Percentiles rank a stretch among this genome's conserved stretches.
These are phyloP conservation scores for Leucophenga varia DNA, from an alignment of 1,140 invertebrate species.

Conservation along the genomic window DNA sequence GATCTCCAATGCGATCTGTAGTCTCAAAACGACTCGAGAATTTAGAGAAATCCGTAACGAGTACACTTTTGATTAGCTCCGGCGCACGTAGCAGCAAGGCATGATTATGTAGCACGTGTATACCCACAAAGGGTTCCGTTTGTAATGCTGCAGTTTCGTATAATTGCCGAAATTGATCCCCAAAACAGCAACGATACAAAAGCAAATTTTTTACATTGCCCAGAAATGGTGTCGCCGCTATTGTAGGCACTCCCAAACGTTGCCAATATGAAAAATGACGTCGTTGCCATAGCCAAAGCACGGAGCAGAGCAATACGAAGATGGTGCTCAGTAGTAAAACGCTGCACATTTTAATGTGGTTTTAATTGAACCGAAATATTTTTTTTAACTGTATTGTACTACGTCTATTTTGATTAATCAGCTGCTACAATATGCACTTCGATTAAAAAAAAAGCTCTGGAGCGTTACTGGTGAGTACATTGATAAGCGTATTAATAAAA, in stretches of 20 bases:
- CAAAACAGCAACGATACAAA: slow-evolving; percentile 32
- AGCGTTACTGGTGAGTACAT: too few species aligned
- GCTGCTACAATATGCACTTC: neutral
- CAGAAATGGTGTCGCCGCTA: slow-evolving; percentile 32
- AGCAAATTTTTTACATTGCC: slow-evolving; percentile 37
- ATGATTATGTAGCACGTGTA: slow-evolving; percentile 57
- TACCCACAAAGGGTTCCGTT: slow-evolving; percentile 43
- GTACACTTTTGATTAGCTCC: slow-evolving; percentile 59
- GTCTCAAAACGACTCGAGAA: slow-evolving; percentile 45
- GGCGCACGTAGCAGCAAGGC: slow-evolving; percentile 58
- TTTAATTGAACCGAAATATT: neutral
- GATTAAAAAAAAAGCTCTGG: too few species aligned
- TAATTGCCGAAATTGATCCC: slow-evolving; percentile 31
- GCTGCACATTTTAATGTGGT: neutral
- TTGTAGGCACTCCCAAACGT: slow-evolving; percentile 19
- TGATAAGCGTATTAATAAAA: too few species aligned
- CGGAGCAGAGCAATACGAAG: neutral
- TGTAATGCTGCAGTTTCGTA: slow-evolving; percentile 18
- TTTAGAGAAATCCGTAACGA: slow-evolving; percentile 58
- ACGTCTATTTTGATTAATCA: neutral
- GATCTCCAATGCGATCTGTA: slow-evolving; percentile 29
- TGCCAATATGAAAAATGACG: slow-evolving; percentile 29
- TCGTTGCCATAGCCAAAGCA: slow-evolving; percentile 30
- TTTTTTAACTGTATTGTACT: neutral
- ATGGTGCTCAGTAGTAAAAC: neutral